These are phyloP conservation scores for Druceiella hillmani DNA, from an alignment of 2,888 invertebrate species.

Conservation along the genomic window DNA sequence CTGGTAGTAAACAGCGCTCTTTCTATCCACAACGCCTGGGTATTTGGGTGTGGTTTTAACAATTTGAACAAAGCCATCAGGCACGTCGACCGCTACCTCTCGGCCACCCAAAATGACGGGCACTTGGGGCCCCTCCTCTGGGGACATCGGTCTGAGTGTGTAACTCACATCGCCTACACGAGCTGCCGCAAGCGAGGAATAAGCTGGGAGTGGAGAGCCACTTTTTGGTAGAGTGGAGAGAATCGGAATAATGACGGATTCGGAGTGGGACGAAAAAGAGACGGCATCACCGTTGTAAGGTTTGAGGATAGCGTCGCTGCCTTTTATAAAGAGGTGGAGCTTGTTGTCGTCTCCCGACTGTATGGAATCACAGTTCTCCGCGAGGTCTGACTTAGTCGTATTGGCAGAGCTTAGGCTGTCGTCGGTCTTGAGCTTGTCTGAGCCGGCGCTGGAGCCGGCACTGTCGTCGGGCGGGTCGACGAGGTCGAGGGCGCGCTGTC, in stretches of 20 bases:
- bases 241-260: conserved; percentile 40
- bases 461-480: conserved; percentile 48
- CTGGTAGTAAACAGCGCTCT: conserved; percentile 41
- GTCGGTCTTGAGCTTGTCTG: conserved; percentile 43
- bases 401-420: conserved; percentile 37
- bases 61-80: conserved; percentile 79
- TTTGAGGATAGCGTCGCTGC: conserved; percentile 43
- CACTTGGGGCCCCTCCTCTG: too few species aligned
- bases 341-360: conserved; percentile 42
- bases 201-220: conserved; percentile 29
- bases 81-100: conserved; percentile 83
- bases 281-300: conserved; percentile 43
- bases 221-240: conserved; percentile 14
- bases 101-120: conserved; percentile 48
- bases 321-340: conserved; percentile 44
- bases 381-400: conserved; percentile 36
- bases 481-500: conserved; percentile 31
- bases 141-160: too few species aligned
- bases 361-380: conserved; percentile 36
- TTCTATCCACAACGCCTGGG: conserved; percentile 54
- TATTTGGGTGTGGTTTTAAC: conserved; percentile 70
- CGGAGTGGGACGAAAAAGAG: conserved; percentile 46
- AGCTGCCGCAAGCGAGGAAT: conserved; percentile 41
- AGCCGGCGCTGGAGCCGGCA: conserved; percentile 43
- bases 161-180: too few species aligned